Percentiles rank a stretch among this genome's conserved stretches.
Conservation (phyloP, 2,888 invertebrate genomes). For the Agapetus fuscipes region DNA sequence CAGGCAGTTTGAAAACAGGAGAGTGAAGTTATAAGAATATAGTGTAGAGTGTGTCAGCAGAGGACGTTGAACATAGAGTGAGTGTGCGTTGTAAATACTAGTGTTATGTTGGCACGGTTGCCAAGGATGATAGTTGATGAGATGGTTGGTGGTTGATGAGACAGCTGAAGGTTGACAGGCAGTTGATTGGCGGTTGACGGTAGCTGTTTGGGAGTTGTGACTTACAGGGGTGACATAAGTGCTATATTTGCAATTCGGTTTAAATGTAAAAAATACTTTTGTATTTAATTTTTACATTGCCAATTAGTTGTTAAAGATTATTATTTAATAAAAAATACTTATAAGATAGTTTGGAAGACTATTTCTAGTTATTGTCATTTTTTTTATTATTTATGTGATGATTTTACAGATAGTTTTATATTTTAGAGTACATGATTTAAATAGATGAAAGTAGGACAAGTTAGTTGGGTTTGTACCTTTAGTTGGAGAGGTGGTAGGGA, state of each 20-base stretch:
- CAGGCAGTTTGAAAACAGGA: no score
- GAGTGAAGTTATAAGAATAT: no score
- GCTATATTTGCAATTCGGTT: conserved; percentile 16
- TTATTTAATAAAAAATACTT: conserved; percentile 15
- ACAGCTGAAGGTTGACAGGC: no score
- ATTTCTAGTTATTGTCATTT: conserved; percentile 10
- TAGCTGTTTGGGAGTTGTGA: no score
- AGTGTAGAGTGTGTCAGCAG: no score
- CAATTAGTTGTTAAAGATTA: conserved; percentile 13
- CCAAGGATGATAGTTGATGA: no score
- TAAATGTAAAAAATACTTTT: conserved; percentile 14
- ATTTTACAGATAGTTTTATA: conserved; percentile 10
- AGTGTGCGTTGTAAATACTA: no score
- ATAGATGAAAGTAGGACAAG: conserved; percentile 17
- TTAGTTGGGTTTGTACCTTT: conserved; percentile 5
- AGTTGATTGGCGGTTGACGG: no score
- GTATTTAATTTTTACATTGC: conserved; percentile 18
- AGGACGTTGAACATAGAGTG: no score
- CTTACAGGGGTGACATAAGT: conserved; percentile 9
- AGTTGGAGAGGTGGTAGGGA: no score
- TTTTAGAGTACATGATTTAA: conserved; percentile 14
- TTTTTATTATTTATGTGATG: conserved; percentile 17
- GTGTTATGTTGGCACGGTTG: no score
- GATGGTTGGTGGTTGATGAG: no score
- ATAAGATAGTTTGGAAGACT: conserved; percentile 13